Conservation (phyloP, 2,888 invertebrate genomes). For the Synergus japonicus region DNA sequence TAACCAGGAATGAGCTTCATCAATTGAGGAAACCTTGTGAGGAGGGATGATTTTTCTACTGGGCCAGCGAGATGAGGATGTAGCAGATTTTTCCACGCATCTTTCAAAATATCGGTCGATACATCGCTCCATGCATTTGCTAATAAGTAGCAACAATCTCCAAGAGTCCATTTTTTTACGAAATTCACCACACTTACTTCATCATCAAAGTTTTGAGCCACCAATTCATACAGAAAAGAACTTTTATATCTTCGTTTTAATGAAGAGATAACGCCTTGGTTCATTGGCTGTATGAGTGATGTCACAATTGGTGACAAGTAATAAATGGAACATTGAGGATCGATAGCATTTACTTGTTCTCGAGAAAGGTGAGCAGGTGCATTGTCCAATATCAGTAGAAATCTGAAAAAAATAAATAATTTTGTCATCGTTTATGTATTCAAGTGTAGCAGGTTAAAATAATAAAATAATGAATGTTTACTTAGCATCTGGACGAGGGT, state of each 20-base stretch:
- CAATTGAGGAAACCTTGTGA: too few relatives aligned
- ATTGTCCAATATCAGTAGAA: too few relatives aligned
- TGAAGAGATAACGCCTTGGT: not conserved
- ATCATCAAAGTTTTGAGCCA: not conserved
- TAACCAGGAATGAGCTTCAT: too few relatives aligned
- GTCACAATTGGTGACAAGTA: too few relatives aligned
- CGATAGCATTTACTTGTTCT: too few relatives aligned
- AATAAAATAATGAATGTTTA: too few relatives aligned
- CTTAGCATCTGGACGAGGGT: too few relatives aligned
- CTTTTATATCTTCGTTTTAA: not conserved
- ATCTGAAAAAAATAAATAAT: too few relatives aligned
- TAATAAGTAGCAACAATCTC: slow-evolving; percentile 4
- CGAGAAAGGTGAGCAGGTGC: not conserved
- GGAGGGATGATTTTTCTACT: too few relatives aligned
- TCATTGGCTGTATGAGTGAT: not conserved
- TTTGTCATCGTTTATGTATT: too few relatives aligned
- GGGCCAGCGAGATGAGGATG: not conserved
- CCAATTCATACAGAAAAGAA: not conserved
- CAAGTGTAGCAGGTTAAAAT: too few relatives aligned
- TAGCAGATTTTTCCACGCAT: not conserved
- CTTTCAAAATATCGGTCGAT: not conserved
- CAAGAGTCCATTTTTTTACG: not conserved
- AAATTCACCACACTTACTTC: not conserved
- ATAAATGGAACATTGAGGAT: too few relatives aligned
- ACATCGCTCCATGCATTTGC: not conserved